Base-by-base conservation (phyloP, 1,140 invertebrate genomes). In the Cephus cinctus region DNA sequence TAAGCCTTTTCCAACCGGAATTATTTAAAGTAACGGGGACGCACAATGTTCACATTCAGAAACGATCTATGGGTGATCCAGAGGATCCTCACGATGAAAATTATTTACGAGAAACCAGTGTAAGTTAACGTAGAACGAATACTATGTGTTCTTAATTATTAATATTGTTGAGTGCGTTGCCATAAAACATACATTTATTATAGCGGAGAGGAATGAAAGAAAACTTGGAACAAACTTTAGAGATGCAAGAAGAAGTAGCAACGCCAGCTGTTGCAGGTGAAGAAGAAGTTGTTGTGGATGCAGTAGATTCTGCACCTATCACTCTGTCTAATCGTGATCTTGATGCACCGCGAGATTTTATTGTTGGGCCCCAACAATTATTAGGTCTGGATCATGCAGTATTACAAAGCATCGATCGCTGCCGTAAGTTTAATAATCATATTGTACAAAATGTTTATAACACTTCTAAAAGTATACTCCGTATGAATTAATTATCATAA, bases 11-110 rank as follows among this genome's bases (percentile, higher is more conserved):
- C 66, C 86, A 89, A 66, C 92, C 93, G 1, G 92, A 96, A 74
- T 73, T 96, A 42, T 83, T 96, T 19, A 88, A 86, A 61, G 84
- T 96, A 3, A 93, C 90, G 2, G 92, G 90, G 3, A 65, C 67
- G 0, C 90, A 90, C 59, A 72, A 66, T 16, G 85, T 86, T 12
- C 84, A 87, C 52, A 84, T 86, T 27, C 87, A 93, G 61, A 85
- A 83, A 56, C 78, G 86, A 31, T 85, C 85, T 48, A 80, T 81
- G 19, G 89, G 92, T 38, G 91, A 96, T 69, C 83, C 92, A 3
- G 90, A 95, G 75, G 95, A 98, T 78, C 93, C 93, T 6, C 91
- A 94, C 71, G 94, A 97, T 81, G 90, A 92, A 36, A 88, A 89
- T 69, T 98, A 94, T 67, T 75, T 98, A 3, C 79, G 89, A 59